Conservation (phyloP, 1,140 invertebrate genomes). For the Dufourea novaeangliae region DNA sequence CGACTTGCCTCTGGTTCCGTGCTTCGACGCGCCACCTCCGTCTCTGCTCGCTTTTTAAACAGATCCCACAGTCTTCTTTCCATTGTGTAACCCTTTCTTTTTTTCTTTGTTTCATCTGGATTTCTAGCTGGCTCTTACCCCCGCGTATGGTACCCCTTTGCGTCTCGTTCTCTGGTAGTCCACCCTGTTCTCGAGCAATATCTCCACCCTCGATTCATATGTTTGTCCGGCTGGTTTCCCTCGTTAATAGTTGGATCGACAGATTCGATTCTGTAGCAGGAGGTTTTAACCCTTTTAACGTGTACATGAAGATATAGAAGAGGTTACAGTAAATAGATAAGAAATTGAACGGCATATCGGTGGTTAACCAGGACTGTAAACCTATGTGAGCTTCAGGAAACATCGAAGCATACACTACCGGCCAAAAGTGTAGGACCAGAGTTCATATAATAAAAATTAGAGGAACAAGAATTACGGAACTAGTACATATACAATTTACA, state of each 20-base stretch:
- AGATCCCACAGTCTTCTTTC: constrained; percentile 19
- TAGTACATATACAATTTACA: no score
- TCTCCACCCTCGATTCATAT: no score
- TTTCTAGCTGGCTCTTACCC: constrained; percentile 11
- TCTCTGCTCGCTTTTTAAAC: constrained; percentile 41
- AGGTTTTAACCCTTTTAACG: neutral
- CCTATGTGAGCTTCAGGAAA: no score
- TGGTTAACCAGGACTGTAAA: no score
- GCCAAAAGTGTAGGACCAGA: no score
- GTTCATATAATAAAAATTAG: no score
- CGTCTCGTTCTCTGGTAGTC: neutral
- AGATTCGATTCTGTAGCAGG: neutral
- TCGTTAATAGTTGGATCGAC: no score
- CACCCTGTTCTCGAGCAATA: neutral
- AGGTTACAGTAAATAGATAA: no score
- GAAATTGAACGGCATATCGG: no score
- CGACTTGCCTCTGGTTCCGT: neutral
- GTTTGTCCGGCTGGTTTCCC: neutral
- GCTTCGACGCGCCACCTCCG: neutral
- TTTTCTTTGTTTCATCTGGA: constrained; percentile 7
- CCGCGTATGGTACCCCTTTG: neutral
- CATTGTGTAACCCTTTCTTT: neutral
- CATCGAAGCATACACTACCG: no score
- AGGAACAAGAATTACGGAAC: no score
- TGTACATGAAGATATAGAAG: no score